phyloP scores from a whole-genome alignment of 1,140 invertebrate genomes.

The Antheraea pernyi region DNA sequence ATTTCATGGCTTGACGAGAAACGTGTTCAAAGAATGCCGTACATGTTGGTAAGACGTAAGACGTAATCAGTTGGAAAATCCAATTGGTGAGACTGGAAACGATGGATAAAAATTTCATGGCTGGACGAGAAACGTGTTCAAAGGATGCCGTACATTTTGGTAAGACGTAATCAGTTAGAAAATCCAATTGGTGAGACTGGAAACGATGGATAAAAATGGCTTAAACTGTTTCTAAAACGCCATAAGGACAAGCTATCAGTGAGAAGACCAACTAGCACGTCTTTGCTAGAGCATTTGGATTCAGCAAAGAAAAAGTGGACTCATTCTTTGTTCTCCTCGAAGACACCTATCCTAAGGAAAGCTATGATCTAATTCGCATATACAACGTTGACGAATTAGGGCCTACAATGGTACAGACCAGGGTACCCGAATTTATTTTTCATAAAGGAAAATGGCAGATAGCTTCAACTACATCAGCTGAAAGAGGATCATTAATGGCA shows the following conservation, averaged over 20 bases:
- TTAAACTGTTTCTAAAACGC: constrained; percentile 11
- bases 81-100: too few relatives aligned
- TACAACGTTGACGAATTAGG: background rate
- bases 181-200: constrained; percentile 24
- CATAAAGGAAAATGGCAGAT: constrained; percentile 26
- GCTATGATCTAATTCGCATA: constrained; percentile 17
- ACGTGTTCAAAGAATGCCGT: too few relatives aligned
- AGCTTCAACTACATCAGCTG: constrained; percentile 25
- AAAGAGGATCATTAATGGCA: constrained; percentile 27
- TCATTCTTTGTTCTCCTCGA: constrained; percentile 24
- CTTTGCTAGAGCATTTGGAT: constrained; percentile 27
- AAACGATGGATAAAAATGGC: constrained; percentile 24
- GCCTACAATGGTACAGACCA: constrained; percentile 31
- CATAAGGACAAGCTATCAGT: constrained; percentile 30
- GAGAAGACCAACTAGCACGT: constrained; percentile 25
- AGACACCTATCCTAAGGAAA: constrained; percentile 16
- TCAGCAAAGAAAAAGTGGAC: constrained; percentile 27
- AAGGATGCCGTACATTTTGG: constrained; percentile 31
- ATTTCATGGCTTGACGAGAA: too few relatives aligned
- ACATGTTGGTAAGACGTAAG: too few relatives aligned
- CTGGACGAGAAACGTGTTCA: too few relatives aligned
- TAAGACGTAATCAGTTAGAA: constrained; percentile 22
- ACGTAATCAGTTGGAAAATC: too few relatives aligned
- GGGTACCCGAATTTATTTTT: constrained; percentile 21
- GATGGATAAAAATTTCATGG: too few relatives aligned